Conservation (phyloP, 2,113 vertebrate genomes). For the Maccullochella peelii region DNA sequence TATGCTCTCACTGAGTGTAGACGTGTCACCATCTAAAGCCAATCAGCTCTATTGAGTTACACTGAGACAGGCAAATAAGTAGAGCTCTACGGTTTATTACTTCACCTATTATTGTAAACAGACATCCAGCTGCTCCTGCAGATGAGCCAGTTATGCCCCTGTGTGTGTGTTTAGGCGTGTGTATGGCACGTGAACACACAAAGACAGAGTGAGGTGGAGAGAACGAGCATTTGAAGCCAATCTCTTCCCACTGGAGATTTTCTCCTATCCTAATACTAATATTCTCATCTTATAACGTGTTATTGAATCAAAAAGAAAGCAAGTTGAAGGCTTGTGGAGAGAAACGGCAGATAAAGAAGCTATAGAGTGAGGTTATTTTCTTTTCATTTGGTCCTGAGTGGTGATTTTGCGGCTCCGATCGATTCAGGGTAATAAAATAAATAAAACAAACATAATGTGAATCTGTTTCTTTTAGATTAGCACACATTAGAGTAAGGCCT, state of each 20-base stretch:
- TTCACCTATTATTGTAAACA: constrained; percentile 51
- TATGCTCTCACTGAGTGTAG: constrained; percentile 40
- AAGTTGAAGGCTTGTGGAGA: constrained; percentile 23
- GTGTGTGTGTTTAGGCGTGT: constrained; percentile 8
- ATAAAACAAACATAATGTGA: constrained; percentile 67
- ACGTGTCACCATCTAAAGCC: constrained; percentile 47
- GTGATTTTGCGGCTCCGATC: constrained; percentile 60
- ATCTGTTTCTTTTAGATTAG: constrained; percentile 74
- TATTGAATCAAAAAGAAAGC: constrained; percentile 60
- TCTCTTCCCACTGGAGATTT: constrained; percentile 33
- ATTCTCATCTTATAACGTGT: constrained; percentile 48
- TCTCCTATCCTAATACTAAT: constrained; percentile 58
- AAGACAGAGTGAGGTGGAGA: neutral
- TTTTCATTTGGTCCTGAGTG: constrained; percentile 71
- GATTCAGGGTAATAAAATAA: constrained; percentile 69
- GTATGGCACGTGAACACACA: too few relatives aligned
- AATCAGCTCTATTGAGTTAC: constrained; percentile 54
- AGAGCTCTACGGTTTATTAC: constrained; percentile 45
- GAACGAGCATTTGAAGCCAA: constrained; percentile 21
- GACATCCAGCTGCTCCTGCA: constrained; percentile 52
- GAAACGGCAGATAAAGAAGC: constrained; percentile 56
- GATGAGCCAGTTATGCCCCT: constrained; percentile 36
- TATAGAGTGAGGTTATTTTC: constrained; percentile 65
- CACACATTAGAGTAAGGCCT: constrained; percentile 55
- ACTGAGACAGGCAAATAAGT: constrained; percentile 51